Evolutionary conservation across 2,888 invertebrate genomes (phyloP), one percentile per base, ranked within the genome.

Genomic region (Orthonychiurus folsomi): DNA sequence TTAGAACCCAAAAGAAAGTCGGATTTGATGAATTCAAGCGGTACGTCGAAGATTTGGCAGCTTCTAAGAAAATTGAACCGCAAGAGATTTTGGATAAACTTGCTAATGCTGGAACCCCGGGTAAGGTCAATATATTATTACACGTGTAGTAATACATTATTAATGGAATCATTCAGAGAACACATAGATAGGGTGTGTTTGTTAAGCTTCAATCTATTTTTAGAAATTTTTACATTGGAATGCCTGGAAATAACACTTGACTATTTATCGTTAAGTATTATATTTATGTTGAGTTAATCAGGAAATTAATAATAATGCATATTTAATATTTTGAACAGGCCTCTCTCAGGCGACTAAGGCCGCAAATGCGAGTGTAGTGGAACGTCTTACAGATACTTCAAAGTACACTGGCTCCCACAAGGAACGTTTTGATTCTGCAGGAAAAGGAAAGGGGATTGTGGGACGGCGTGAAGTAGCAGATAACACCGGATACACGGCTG

Each of bases 21-120:
- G 82, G 82, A 1, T 79, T 85, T 63, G 84, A 84, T 2, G 92
- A 92, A 73, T 93, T 91, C 76, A 86, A 86, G 75, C 86, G 88
- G 74, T 93, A 89, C 77, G 79, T 93, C 58, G 92, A 91, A 0
- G 92, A 90, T 70, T 78, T 93, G 71, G 87, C 90, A 18, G 90
- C 88, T 74, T 86, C 84, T 73, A 92, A 88, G 79, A 90, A 90
- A 75, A 77, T 89, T 1, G 89, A 91, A 65, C 73, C 87, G 0
- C 81, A 84, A 0, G 88, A 89, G 66, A 86, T 92, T 63, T 89
- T 89, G 76, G 83, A 80, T 71, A 93, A 92, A 77, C 79, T 93
- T 79, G 84, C 86, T 0, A 82, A 80, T 63, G 90, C 89, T 75
- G 92, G 93, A 37, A 82, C 86, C 67, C 92, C 92, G 0, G n/a